Evolutionary conservation across 2,888 invertebrate genomes (phyloP).

Genomic region (Euzophera pinguis): DNA sequence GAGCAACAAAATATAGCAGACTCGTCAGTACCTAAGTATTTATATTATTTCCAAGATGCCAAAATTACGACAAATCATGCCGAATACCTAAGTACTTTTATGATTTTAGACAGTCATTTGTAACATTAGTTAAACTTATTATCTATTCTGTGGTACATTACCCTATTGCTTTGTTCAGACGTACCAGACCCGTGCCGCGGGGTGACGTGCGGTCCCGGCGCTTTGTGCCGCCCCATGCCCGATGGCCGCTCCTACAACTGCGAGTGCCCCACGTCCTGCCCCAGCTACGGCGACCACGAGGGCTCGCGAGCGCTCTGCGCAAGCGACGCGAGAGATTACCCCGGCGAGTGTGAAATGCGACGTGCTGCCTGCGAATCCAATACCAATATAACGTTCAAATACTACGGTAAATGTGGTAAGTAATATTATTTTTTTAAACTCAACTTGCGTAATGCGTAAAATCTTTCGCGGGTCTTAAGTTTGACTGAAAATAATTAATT

Average conservation of each 20-base stretch:
- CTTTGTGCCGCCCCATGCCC: slow-evolving; percentile 83
- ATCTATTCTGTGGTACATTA: too few relatives aligned
- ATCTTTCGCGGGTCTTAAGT: too few relatives aligned
- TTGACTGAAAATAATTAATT: too few relatives aligned
- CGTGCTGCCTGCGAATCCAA: slow-evolving; percentile 87
- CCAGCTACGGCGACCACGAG: slow-evolving; percentile 90
- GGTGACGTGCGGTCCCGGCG: slow-evolving; percentile 89
- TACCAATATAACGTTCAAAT: slow-evolving; percentile 88
- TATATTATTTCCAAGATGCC: too few relatives aligned
- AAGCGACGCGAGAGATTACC: slow-evolving; percentile 90
- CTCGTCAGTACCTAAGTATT: too few relatives aligned
- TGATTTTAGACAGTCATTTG: too few relatives aligned
- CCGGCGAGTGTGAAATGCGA: slow-evolving; percentile 91
- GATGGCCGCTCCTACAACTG: slow-evolving; percentile 88
- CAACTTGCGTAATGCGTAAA: neutral
- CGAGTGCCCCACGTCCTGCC: slow-evolving; percentile 89
- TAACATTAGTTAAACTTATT: too few relatives aligned
- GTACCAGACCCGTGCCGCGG: slow-evolving; percentile 86
- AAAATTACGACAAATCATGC: too few relatives aligned
- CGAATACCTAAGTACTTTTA: too few relatives aligned
- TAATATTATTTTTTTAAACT: slow-evolving; percentile 17
- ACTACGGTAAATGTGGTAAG: slow-evolving; percentile 93
- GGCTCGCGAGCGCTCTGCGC: slow-evolving; percentile 90
- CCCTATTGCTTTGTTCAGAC: slow-evolving; percentile 43
- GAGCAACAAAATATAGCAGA: too few relatives aligned